These are phyloP conservation scores for Lagria hirta DNA, from an alignment of 2,888 invertebrate genomes.

Conservation along the genomic window DNA sequence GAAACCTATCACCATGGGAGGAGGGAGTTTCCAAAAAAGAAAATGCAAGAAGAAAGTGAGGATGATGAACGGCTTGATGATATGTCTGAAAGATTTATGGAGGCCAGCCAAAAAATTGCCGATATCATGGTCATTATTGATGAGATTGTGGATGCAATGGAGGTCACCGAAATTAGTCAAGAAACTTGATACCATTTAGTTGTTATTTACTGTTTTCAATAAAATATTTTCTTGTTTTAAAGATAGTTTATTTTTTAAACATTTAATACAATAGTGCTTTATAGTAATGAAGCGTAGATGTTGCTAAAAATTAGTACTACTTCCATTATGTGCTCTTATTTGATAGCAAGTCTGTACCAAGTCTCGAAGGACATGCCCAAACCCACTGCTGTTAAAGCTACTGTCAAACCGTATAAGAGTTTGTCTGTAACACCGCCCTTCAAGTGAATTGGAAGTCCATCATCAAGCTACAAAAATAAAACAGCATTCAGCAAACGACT, in stretches of 20 bases:
- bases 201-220: constrained; percentile 7
- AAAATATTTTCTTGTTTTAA: constrained; percentile 8
- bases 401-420: constrained; percentile 54
- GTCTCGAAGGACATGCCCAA: constrained; percentile 43
- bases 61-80: constrained; percentile 26
- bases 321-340: constrained; percentile 4
- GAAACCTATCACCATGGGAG: constrained; percentile 3
- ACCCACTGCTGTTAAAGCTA: constrained; percentile 48
- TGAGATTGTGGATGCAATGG: constrained; percentile 52
- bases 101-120: constrained; percentile 48
- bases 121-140: constrained; percentile 51
- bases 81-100: constrained; percentile 42
- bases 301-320: constrained; percentile 3
- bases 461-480: constrained; percentile 55
- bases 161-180: constrained; percentile 40
- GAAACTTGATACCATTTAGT: constrained; percentile 14
- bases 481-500: too few species aligned
- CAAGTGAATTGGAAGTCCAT: constrained; percentile 61
- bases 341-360: constrained; percentile 36
- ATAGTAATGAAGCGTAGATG: neutral
- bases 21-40: too few species aligned
- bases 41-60: constrained; percentile 1
- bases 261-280: neutral
- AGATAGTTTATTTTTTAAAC: neutral
- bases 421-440: constrained; percentile 61